Conservation (phyloP, 2,113 vertebrate species). For the Seriola quinqueradiata region DNA sequence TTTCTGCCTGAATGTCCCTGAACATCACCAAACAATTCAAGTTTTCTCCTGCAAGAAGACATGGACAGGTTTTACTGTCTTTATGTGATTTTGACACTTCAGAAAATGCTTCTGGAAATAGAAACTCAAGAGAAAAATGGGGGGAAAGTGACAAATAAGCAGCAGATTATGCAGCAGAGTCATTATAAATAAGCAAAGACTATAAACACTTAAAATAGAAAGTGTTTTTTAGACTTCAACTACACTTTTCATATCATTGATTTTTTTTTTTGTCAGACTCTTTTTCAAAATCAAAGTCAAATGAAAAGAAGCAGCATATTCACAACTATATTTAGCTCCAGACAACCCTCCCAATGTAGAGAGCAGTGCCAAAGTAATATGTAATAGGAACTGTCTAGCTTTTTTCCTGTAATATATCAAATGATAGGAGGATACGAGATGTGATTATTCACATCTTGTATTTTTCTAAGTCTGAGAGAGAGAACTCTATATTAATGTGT, state of each 20-base stretch:
- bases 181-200: not conserved
- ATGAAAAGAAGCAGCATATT: constrained; percentile 14
- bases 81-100: too few relatives aligned
- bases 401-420: constrained; percentile 67
- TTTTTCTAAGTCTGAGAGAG: constrained; percentile 57
- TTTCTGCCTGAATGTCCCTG: not conserved
- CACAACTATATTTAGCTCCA: constrained; percentile 46
- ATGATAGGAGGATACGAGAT: constrained; percentile 44
- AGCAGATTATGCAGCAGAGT: not conserved
- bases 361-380: constrained; percentile 41
- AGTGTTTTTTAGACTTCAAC: not conserved
- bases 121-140: not conserved
- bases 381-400: constrained; percentile 32
- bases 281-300: not conserved
- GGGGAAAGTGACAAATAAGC: not conserved
- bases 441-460: constrained; percentile 59
- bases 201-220: not conserved
- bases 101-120: not conserved
- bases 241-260: not conserved
- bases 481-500: constrained; percentile 52
- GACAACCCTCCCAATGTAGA: constrained; percentile 4
- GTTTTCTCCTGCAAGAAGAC: too few relatives aligned
- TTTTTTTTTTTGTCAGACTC: not conserved
- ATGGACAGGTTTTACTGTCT: not conserved
- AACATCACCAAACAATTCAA: not conserved